Evolutionary conservation across 2,113 vertebrate genomes (phyloP).

Genomic region (Callithrix jacchus): DNA sequence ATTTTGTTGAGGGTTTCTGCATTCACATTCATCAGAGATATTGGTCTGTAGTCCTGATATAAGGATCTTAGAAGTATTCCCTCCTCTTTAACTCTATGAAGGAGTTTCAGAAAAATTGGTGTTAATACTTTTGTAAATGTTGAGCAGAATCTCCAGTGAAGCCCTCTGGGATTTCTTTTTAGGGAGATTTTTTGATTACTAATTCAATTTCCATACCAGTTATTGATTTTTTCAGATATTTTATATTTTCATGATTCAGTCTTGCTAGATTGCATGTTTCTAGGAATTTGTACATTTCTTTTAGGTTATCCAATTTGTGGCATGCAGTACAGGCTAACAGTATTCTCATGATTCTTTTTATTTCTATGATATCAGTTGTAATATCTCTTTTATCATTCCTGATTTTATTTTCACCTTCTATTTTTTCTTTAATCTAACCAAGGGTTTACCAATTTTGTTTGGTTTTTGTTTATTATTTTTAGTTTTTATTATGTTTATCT

Average conservation of each 20-base stretch:
- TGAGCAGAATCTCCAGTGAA: neutral
- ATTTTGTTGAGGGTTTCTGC: neutral
- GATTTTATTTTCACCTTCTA: neutral
- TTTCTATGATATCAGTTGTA: neutral
- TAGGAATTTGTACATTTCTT: neutral
- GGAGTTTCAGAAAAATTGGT: neutral
- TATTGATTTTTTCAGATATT: neutral
- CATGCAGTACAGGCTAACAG: neutral
- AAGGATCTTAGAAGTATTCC: neutral
- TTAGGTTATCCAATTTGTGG: neutral
- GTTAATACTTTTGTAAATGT: neutral
- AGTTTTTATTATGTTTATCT: neutral
- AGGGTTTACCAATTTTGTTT: neutral
- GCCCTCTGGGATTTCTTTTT: neutral
- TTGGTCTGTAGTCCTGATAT: neutral
- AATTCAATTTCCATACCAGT: neutral
- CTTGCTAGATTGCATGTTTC: neutral
- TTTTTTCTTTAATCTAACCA: neutral
- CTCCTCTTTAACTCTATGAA: neutral
- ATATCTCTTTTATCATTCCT: neutral
- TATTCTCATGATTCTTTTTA: neutral
- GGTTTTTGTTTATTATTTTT: neutral
- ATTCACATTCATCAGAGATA: neutral
- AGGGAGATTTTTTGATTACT: neutral
- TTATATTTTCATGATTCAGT: neutral